A percentile compares a stretch with the other conserved stretches of the same genome.
phyloP scores from a whole-genome alignment of 92 coral and sea anemone genomes.

The Parazoanthus swiftii region DNA sequence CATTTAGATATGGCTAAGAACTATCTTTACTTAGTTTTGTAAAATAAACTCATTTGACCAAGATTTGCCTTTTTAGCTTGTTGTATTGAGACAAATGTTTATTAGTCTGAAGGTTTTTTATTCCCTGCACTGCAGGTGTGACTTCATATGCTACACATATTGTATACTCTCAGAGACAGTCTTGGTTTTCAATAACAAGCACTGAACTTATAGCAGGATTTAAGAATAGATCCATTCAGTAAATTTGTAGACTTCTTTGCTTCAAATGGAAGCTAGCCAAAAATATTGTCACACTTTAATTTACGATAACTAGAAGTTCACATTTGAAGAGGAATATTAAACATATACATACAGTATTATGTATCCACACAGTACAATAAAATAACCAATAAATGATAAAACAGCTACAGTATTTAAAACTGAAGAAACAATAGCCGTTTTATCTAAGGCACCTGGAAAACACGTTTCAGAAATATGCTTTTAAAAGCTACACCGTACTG shows the following conservation, averaged over 20 bases:
- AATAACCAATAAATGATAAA: background rate
- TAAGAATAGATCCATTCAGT: background rate
- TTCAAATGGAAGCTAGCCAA: background rate
- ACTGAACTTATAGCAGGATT: background rate
- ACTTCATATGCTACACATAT: background rate
- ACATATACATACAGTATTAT: too few relatives aligned
- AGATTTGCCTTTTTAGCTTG: background rate
- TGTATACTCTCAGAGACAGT: background rate
- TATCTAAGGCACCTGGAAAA: background rate
- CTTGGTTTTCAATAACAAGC: background rate
- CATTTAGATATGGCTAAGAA: too few relatives aligned
- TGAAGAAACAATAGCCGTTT: background rate
- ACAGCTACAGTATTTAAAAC: background rate
- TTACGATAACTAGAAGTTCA: background rate
- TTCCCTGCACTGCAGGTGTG: conserved; percentile 1
- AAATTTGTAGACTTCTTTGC: background rate
- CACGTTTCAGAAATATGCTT: background rate
- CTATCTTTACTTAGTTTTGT: too few relatives aligned
- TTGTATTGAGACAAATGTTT: background rate
- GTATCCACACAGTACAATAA: background rate
- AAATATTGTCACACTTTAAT: too few relatives aligned
- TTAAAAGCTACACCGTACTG: background rate
- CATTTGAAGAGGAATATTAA: background rate
- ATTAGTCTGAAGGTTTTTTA: background rate
- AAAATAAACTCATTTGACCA: background rate